phyloP scores from a whole-genome alignment of 2,113 vertebrate species.

The Pelusios castaneus region DNA sequence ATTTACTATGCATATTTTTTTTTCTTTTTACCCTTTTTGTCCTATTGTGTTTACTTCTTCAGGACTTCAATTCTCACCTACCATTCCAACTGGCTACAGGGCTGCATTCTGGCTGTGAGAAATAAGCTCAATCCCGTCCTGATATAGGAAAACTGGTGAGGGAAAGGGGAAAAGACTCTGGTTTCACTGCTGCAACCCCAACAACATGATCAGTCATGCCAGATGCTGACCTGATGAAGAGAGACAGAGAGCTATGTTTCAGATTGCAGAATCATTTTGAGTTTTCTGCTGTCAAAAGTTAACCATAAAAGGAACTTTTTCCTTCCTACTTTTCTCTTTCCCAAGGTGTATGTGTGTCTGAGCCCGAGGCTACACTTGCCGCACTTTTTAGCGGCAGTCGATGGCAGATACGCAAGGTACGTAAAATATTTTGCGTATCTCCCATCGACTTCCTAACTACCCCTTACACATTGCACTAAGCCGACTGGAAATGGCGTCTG shows the following conservation, averaged over 20 bases:
- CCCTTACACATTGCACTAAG: too few species aligned
- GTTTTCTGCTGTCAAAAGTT: neutral
- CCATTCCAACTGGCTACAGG: neutral
- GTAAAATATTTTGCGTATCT: too few species aligned
- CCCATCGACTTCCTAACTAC: too few species aligned
- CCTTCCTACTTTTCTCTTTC: neutral
- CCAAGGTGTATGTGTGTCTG: fast-evolving
- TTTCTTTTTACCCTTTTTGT: neutral
- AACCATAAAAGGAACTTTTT: neutral
- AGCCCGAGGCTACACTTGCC: too few species aligned
- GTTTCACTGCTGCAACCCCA: neutral
- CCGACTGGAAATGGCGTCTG: too few species aligned
- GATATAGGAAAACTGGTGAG: neutral
- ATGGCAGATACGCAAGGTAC: too few species aligned
- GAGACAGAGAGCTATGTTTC: neutral
- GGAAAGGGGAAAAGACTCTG: neutral
- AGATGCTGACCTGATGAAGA: neutral
- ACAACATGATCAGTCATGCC: neutral
- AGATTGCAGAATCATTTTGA: neutral
- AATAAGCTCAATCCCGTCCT: neutral
- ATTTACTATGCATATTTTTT: neutral
- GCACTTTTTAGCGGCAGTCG: too few species aligned
- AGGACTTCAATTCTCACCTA: neutral
- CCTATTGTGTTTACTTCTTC: neutral
- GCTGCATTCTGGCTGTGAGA: fast-evolving